A percentile compares a stretch with the other conserved stretches of the same genome.
Conservation (phyloP, 2,113 vertebrate genomes). For the Tichodroma muraria region DNA sequence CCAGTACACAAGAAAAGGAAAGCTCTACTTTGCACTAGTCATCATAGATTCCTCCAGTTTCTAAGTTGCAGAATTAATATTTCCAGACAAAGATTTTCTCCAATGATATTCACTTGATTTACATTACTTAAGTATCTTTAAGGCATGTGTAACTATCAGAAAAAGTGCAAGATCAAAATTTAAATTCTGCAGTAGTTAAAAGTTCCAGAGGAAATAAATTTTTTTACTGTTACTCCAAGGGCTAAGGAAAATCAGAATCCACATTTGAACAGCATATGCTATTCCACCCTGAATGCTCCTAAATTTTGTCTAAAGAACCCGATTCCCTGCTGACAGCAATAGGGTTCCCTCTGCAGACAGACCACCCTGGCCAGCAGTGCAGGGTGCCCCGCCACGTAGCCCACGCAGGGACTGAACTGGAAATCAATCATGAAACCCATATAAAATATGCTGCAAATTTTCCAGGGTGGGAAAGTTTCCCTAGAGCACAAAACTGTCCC, state of each 20-base stretch:
- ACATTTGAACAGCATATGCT: not conserved
- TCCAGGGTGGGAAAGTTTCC: not conserved
- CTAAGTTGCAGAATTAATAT: not conserved
- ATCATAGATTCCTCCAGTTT: not conserved
- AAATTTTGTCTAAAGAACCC: not conserved
- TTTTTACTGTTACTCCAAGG: not conserved
- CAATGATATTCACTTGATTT: not conserved
- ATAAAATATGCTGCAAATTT: not conserved
- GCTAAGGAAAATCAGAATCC: not conserved
- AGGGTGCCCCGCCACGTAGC: not conserved
- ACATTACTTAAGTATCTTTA: not conserved
- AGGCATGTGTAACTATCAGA: not conserved
- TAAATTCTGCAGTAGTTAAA: not conserved
- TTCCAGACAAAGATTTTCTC: not conserved
- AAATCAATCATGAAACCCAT: not conserved
- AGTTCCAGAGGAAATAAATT: not conserved
- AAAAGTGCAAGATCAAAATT: not conserved
- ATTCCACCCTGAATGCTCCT: not conserved
- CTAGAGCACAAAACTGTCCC: not conserved
- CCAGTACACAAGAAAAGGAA: not conserved
- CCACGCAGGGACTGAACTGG: not conserved
- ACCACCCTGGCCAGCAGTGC: not conserved
- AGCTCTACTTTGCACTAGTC: not conserved
- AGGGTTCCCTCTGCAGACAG: not conserved
- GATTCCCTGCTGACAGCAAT: not conserved